Conservation (phyloP, 2,888 invertebrate species). For the Cremastinae sp. region DNA sequence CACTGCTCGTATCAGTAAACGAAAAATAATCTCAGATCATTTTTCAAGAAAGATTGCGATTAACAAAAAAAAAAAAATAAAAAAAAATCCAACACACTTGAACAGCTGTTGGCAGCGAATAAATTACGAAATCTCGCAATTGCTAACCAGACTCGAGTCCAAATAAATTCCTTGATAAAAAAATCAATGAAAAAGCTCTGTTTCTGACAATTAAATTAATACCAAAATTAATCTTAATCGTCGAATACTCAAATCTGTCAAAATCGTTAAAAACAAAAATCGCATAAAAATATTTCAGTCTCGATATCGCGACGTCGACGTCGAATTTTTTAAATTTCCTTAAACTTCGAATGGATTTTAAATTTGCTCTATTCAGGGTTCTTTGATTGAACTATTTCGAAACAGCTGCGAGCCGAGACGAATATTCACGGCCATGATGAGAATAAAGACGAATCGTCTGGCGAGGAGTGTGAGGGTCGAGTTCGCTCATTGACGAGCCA, state of each 20-base stretch:
- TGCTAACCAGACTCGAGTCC: no score
- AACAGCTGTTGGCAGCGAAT: no score
- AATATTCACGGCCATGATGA: slow-evolving; percentile 49
- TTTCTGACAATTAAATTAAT: background rate
- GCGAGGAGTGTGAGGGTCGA: slow-evolving; percentile 48
- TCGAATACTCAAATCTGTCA: no score
- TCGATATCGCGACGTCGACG: background rate
- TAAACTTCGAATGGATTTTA: no score
- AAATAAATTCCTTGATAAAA: background rate
- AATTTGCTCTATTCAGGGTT: slow-evolving; percentile 1
- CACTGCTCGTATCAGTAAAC: no score
- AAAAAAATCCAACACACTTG: no score
- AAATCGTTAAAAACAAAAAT: no score
- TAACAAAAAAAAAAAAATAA: background rate
- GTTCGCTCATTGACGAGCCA: slow-evolving; percentile 32
- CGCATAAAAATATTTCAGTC: no score
- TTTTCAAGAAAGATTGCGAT: slow-evolving; percentile 2
- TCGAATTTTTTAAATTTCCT: slow-evolving; percentile 7
- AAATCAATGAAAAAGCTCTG: background rate
- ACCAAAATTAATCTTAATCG: no score
- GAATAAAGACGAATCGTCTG: slow-evolving; percentile 49
- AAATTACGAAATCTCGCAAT: no score
- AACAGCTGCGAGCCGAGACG: slow-evolving; percentile 40
- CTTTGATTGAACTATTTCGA: slow-evolving; percentile 37
- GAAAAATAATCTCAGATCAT: no score